Evolutionary conservation across 2,113 vertebrate species (phyloP).

Genomic region (Pyxicephalus adspersus): DNA sequence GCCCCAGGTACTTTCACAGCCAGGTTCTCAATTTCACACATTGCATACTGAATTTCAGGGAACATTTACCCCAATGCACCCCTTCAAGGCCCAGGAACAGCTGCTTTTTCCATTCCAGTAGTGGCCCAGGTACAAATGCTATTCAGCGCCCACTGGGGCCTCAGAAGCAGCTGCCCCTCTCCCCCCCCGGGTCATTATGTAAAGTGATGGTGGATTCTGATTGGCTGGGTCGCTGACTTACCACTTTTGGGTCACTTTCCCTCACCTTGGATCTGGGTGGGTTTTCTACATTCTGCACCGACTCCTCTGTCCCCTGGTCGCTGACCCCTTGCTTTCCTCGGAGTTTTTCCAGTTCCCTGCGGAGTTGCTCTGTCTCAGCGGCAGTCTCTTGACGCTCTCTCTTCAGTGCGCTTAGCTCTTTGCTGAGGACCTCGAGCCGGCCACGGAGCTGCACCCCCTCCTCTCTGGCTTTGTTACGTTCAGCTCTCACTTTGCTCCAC

Average conservation of each 20-base stretch:
- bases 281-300: slow-evolving; percentile 85
- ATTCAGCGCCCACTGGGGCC: too few species aligned
- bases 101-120: too few species aligned
- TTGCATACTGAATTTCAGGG: too few species aligned
- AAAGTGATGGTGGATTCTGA: too few species aligned
- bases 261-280: slow-evolving; percentile 71
- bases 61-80: too few species aligned
- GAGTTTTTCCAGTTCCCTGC: slow-evolving; percentile 69
- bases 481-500: slow-evolving; percentile 95
- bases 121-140: too few species aligned
- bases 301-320: slow-evolving; percentile 78
- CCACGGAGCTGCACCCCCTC: slow-evolving; percentile 92
- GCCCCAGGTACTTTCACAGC: too few species aligned
- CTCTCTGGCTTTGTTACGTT: slow-evolving; percentile 90
- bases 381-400: slow-evolving; percentile 85
- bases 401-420: slow-evolving; percentile 85
- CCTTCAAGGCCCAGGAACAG: too few species aligned
- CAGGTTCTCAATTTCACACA: too few species aligned
- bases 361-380: slow-evolving; percentile 78
- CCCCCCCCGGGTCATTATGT: too few species aligned
- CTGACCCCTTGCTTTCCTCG: slow-evolving; percentile 60
- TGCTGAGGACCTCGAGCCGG: slow-evolving; percentile 88
- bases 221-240: too few species aligned
- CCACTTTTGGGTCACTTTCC: not conserved
- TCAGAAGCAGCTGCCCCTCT: too few species aligned